Evolutionary conservation across 1,140 invertebrate genomes (phyloP).

Genomic region (Lepidurus apus): DNA sequence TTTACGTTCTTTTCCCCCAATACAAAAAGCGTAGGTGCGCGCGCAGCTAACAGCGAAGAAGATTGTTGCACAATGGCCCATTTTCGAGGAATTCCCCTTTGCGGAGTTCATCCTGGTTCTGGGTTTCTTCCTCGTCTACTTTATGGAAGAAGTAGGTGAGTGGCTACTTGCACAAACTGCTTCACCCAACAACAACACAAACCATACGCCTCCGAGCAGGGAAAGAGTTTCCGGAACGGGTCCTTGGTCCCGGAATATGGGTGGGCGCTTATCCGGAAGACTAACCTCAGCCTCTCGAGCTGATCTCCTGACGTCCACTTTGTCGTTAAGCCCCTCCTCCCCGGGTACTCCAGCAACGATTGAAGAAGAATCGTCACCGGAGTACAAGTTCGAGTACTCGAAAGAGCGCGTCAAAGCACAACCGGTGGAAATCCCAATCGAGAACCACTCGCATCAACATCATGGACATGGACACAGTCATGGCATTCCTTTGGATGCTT

Average conservation of each 20-base stretch:
- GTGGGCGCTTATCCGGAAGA: neutral
- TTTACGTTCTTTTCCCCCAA: neutral
- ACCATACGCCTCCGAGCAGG: neutral
- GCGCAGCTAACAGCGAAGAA: neutral
- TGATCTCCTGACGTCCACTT: slow-evolving; percentile 22
- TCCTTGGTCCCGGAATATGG: neutral
- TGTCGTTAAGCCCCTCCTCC: slow-evolving; percentile 5
- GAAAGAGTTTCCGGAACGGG: neutral
- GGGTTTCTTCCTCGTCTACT: slow-evolving; percentile 56
- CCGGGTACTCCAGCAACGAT: neutral
- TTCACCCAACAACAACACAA: neutral
- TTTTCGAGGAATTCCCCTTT: slow-evolving; percentile 43
- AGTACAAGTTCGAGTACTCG: neutral
- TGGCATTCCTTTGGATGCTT: slow-evolving; percentile 29
- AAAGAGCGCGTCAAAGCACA: slow-evolving; percentile 23
- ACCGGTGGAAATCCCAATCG: slow-evolving; percentile 5
- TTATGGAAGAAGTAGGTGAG: slow-evolving; percentile 50
- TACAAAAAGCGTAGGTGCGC: neutral
- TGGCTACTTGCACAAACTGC: slow-evolving; percentile 18
- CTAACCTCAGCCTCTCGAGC: slow-evolving; percentile 16
- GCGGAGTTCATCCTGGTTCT: slow-evolving; percentile 51
- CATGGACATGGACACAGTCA: slow-evolving; percentile 39
- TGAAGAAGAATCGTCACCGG: neutral
- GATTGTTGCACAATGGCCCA: neutral
- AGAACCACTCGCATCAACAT: slow-evolving; percentile 25